phyloP scores from a whole-genome alignment of 2,113 vertebrate species.

The Zosterops borbonicus region DNA sequence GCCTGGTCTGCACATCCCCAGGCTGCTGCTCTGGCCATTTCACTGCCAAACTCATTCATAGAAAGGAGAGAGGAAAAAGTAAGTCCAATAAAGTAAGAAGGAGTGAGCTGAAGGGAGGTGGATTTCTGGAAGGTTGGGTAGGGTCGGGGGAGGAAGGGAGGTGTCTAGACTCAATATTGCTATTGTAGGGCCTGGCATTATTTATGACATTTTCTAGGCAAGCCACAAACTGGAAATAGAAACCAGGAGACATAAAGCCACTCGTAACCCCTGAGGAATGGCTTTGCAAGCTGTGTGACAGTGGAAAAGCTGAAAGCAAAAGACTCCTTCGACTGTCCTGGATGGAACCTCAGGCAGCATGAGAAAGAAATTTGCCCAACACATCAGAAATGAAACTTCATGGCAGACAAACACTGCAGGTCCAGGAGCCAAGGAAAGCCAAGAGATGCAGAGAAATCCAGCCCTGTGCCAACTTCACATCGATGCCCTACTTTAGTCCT shows the following conservation, averaged over 20 bases:
- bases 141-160: conserved; percentile 59
- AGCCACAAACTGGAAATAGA: conserved; percentile 60
- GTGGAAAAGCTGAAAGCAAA: conserved; percentile 56
- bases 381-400: conserved; percentile 3
- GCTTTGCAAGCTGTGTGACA: conserved; percentile 54
- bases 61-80: conserved; percentile 59
- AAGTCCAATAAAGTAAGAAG: conserved; percentile 28
- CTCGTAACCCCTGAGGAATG: conserved; percentile 55
- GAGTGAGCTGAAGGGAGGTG: neutral
- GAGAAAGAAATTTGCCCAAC: conserved; percentile 34
- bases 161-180: conserved; percentile 68
- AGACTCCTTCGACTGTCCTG: neutral
- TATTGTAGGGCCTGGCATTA: conserved; percentile 66
- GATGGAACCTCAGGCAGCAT: conserved; percentile 12
- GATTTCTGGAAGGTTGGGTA: conserved; percentile 56
- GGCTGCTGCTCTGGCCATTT: conserved; percentile 43
- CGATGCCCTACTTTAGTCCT: neutral
- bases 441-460: neutral
- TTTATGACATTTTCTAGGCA: conserved; percentile 68
- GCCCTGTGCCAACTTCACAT: neutral
- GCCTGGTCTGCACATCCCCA: conserved; percentile 36
- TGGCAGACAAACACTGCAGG: rapidly evolving
- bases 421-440: neutral
- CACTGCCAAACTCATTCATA: conserved; percentile 58
- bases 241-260: conserved; percentile 61